A percentile compares a stretch with the other conserved stretches of the same genome.
These are phyloP conservation scores for Acrobeloides nanus DNA, from an alignment of 2,888 invertebrate genomes.

Conservation along the genomic window DNA sequence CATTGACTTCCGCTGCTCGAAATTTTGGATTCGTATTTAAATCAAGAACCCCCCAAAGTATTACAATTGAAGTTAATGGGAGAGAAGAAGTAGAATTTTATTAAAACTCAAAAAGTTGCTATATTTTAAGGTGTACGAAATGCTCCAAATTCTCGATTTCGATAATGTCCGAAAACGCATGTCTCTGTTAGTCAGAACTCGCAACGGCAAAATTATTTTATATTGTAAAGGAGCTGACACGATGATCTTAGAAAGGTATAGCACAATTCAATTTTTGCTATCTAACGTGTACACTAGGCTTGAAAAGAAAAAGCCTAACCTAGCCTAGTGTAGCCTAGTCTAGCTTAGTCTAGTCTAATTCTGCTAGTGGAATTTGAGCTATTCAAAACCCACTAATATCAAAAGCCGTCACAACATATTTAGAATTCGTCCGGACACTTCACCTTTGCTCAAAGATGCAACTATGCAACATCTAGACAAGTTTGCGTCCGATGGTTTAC, in stretches of 20 bases:
- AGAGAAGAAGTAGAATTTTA: constrained; percentile 33
- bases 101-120: not conserved
- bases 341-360: too few species aligned
- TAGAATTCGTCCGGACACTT: constrained; percentile 28
- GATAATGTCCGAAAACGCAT: constrained; percentile 97
- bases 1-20: constrained; percentile 89
- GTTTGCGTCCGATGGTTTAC: constrained; percentile 64
- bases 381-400: too few species aligned
- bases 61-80: constrained; percentile 60
- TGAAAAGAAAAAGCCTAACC: too few species aligned
- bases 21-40: constrained; percentile 97
- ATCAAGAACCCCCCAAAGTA: constrained; percentile 59
- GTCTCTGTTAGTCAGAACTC: constrained; percentile 67
- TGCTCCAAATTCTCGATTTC: constrained; percentile 94
- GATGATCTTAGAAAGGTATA: constrained; percentile 90
- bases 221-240: constrained; percentile 93
- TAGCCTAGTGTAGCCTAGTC: too few species aligned
- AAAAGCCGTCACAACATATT: too few species aligned
- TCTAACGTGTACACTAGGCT: too few species aligned
- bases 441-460: constrained; percentile 32
- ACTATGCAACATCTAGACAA: constrained; percentile 55
- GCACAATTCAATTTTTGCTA: too few species aligned
- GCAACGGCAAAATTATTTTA: constrained; percentile 62
- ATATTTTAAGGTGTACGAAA: constrained; percentile 65
- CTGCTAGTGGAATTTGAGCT: too few species aligned